phyloP scores from a whole-genome alignment of 2,113 vertebrate species.

The Leiothrix lutea region DNA sequence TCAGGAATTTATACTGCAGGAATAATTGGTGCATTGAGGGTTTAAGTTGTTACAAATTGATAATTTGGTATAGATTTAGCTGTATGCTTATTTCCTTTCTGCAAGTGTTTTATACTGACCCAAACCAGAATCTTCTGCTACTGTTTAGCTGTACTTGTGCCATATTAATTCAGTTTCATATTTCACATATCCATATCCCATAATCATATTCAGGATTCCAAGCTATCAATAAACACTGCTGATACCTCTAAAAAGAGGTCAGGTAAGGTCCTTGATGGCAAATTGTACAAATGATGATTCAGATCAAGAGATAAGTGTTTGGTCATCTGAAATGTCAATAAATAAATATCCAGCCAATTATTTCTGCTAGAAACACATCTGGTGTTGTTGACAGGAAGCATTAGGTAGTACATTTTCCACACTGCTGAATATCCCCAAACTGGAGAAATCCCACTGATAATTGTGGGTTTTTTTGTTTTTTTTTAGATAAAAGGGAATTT shows the following conservation, averaged over 20 bases:
- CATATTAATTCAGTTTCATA: background rate
- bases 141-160: background rate
- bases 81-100: background rate
- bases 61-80: background rate
- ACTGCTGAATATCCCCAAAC: background rate
- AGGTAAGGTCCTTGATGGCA: background rate
- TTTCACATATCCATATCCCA: background rate
- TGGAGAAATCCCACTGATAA: background rate
- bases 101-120: background rate
- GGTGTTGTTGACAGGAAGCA: background rate
- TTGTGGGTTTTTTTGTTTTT: too few species aligned
- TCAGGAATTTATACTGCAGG: background rate
- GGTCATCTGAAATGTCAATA: background rate
- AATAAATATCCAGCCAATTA: background rate
- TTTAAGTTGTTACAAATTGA: background rate
- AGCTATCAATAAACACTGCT: background rate
- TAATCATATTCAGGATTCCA: background rate
- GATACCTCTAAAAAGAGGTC: background rate
- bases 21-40: background rate
- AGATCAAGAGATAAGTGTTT: background rate
- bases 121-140: background rate
- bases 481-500: background rate
- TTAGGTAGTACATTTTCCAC: background rate
- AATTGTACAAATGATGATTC: background rate
- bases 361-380: background rate